Conservation (phyloP, 2,113 vertebrate genomes). For the Amazona vittata region DNA sequence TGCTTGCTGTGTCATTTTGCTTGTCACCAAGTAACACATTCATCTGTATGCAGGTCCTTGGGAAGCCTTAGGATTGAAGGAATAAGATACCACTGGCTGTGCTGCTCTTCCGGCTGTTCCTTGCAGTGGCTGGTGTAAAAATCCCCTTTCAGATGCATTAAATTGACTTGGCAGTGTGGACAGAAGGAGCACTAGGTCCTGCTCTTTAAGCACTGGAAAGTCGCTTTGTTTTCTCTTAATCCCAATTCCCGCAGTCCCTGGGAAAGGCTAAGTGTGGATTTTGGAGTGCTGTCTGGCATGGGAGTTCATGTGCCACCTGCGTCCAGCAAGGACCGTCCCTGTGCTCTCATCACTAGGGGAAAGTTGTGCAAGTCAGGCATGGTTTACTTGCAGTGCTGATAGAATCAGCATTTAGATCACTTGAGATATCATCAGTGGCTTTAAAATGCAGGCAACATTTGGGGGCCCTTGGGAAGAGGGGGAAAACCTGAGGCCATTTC, state of each 20-base stretch:
- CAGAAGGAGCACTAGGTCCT: neutral
- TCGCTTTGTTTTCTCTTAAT: neutral
- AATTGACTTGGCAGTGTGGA: neutral
- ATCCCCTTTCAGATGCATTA: neutral
- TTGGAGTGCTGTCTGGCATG: neutral
- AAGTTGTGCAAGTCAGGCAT: neutral
- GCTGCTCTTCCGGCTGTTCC: neutral
- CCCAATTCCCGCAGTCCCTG: neutral
- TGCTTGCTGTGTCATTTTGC: neutral
- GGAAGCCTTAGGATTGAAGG: neutral
- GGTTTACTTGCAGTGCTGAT: neutral
- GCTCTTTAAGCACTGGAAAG: neutral
- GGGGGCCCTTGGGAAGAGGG: neutral
- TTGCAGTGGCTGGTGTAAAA: neutral
- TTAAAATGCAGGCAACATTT: neutral
- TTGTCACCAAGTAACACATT: neutral
- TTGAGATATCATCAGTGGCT: neutral
- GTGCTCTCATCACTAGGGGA: neutral
- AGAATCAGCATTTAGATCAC: neutral
- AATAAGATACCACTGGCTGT: rapidly evolving
- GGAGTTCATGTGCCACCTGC: neutral
- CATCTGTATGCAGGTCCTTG: neutral
- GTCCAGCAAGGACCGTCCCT: neutral
- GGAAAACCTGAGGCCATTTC: neutral
- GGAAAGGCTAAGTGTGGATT: neutral